These are phyloP conservation scores for Agrochola lota DNA, from an alignment of 2,888 invertebrate genomes.

Conservation along the genomic window DNA sequence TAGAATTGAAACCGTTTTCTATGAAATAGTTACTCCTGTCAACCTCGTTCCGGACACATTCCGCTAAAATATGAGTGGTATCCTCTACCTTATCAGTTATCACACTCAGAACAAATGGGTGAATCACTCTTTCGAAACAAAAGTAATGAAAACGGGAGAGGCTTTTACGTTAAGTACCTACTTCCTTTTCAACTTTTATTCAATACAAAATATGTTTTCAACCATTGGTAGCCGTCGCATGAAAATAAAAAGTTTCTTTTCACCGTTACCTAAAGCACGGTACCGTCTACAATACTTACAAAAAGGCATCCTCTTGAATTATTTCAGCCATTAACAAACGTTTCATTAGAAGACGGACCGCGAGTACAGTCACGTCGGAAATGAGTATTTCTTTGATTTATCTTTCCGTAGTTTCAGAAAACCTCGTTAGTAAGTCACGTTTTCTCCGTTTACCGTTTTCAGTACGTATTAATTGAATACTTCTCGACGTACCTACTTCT, in stretches of 20 bases:
- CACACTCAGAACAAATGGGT: too few relatives aligned
- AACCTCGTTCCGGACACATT: too few relatives aligned
- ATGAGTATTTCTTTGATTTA: conserved; percentile 3
- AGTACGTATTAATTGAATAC: too few relatives aligned
- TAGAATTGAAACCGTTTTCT: too few relatives aligned
- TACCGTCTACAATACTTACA: not conserved
- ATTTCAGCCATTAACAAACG: conserved; percentile 1
- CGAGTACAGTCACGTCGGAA: conserved; percentile 18
- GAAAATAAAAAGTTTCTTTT: not conserved
- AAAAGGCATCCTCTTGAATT: conserved; percentile 6
- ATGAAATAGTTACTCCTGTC: too few relatives aligned
- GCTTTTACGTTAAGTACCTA: not conserved
- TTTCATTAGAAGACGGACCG: not conserved
- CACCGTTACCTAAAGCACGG: not conserved
- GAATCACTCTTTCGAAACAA: not conserved
- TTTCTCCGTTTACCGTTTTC: not conserved
- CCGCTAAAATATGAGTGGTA: too few relatives aligned
- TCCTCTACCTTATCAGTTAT: too few relatives aligned
- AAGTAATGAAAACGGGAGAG: not conserved
- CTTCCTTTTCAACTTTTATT: too few relatives aligned
- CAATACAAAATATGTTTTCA: not conserved
- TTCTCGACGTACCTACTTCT: too few relatives aligned
- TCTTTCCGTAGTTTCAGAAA: conserved; percentile 16
- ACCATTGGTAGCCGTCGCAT: not conserved
- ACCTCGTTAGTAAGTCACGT: conserved; percentile 6